Conservation (phyloP, 1,140 invertebrate species). For the Ladona fulva region DNA sequence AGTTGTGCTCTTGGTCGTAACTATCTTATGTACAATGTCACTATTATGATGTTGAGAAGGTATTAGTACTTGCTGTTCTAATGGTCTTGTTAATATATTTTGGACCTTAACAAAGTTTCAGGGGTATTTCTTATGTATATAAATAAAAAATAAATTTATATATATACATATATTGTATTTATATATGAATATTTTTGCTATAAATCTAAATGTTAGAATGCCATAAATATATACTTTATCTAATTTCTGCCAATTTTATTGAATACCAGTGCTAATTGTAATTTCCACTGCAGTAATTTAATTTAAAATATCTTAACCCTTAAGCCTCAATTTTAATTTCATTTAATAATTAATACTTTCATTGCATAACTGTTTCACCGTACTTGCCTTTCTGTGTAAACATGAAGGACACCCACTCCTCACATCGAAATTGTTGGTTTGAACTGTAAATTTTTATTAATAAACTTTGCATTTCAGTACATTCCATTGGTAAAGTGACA, state of each 20-base stretch:
- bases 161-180: not conserved
- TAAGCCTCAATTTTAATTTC: no score
- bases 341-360: no score
- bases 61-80: not conserved
- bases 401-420: no score
- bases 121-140: not conserved
- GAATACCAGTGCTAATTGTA: not conserved
- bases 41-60: not conserved
- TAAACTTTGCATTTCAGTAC: no score
- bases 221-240: not conserved
- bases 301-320: no score
- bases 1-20: not conserved
- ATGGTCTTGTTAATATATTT: conserved; percentile 9
- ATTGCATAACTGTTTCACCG: no score
- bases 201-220: not conserved
- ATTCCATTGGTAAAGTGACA: no score
- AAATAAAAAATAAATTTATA: not conserved
- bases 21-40: not conserved
- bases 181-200: not conserved
- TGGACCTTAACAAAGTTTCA: not conserved
- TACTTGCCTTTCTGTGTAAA: no score
- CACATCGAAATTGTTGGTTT: no score
- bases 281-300: no score
- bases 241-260: not conserved
- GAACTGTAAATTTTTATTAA: no score